These are phyloP conservation scores for Tenebrosternarchus preto DNA, from an alignment of 2,113 vertebrate genomes.

Conservation along the genomic window DNA sequence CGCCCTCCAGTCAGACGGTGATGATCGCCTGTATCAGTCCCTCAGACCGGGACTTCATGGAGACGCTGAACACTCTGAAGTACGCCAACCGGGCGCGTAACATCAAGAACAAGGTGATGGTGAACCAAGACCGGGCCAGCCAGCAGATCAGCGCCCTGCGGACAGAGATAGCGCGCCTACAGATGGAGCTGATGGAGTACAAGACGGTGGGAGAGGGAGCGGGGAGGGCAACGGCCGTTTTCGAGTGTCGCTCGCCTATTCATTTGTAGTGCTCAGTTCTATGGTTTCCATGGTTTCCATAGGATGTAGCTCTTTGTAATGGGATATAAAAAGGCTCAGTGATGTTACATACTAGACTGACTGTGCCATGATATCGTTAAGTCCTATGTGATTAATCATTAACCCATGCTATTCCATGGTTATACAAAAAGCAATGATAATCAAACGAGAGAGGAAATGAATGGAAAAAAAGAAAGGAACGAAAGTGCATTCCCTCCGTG, in stretches of 20 bases:
- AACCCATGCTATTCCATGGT: no score
- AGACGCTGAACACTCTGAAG: conserved; percentile 93
- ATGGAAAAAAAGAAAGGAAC: no score
- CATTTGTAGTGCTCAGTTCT: no score
- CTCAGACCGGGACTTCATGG: conserved; percentile 98
- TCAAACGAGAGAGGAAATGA: no score
- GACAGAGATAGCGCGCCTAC: conserved; percentile 90
- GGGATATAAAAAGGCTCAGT: no score
- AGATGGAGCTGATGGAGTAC: conserved; percentile 98
- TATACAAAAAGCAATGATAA: no score
- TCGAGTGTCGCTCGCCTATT: background rate
- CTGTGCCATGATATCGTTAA: no score
- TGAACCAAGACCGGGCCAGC: conserved; percentile 95
- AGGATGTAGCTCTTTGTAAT: no score
- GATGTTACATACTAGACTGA: no score
- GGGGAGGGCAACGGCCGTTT: background rate
- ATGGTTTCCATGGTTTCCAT: no score
- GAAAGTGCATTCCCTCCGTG: background rate
- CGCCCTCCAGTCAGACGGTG: conserved; percentile 86
- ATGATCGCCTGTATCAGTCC: conserved; percentile 99
- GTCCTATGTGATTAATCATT: no score
- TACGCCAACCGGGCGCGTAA: conserved; percentile 96
- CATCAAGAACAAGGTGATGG: conserved; percentile 97
- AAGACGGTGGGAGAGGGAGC: conserved; percentile 81
- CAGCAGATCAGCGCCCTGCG: conserved; percentile 93